Evolutionary conservation across 2,888 invertebrate genomes (phyloP), one percentile per base, ranked within the genome.

Genomic region (Baccha elongata): DNA sequence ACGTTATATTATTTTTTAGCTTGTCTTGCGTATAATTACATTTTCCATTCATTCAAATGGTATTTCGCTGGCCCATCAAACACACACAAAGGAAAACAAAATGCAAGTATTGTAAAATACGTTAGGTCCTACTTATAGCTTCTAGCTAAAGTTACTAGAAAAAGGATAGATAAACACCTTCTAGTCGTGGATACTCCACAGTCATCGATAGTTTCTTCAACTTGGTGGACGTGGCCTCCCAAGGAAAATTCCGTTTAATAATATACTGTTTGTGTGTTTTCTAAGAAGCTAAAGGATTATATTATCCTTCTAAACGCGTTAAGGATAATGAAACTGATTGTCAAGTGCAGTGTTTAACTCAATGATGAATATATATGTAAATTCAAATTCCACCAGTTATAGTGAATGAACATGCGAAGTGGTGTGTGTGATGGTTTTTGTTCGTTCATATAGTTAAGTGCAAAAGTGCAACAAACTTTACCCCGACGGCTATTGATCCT

Each of bases 401-500:
- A 71, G 55, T 78, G 68, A 83, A 78, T 76, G 78, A 69, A 78
- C 23, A 21, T 21, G 13, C 13, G 13, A 17, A 37, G n/a, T 40
- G 21, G 29, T 52, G 67, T 67, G 55, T 73, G 62, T 72, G 35
- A 76, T 35, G 42, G 19, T 68, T 32, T 53, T 44, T 17, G 19
- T 15, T 58, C 53, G 21, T 46, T 32, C 29, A 32, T 19, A 1
- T 50, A 21, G 68, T 65, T 50, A 19, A 55, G 46, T 65, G 53
- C 55, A 76, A 73, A 67, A 78, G 83, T 83, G 83, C 83, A 83
- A 83, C 78, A 83, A 83, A 83, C 83, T 83, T 83, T 83, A 44
- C 72, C n/a, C 23, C 4, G 42, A 29, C 23, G 83, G 83, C 72
- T 83, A 83, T 83, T 83, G 83, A 83, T 83, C 83, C 83, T 83